A percentile compares a stretch with the other conserved stretches of the same genome.
Conservation (phyloP, 2,113 vertebrate genomes). For the Poeciliopsis prolifica region DNA sequence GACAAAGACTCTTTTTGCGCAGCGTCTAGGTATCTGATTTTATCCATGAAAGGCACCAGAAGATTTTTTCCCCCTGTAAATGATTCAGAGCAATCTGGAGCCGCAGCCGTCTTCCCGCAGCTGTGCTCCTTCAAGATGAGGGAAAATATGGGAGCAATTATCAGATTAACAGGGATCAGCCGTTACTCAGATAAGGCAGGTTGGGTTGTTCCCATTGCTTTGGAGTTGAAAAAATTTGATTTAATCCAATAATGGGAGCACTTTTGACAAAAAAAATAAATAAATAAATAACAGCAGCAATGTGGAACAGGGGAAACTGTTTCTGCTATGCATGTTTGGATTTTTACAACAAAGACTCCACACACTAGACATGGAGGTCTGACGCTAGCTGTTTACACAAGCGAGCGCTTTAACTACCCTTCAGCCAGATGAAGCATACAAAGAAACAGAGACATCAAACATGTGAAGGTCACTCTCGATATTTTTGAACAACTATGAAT, state of each 20-base stretch:
- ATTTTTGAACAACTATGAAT: constrained; percentile 55
- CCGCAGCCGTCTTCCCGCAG: constrained; percentile 50
- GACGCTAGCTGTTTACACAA: constrained; percentile 50
- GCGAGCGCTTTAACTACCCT: constrained; percentile 42
- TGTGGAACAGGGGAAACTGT: constrained; percentile 15
- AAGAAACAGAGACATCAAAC: constrained; percentile 57
- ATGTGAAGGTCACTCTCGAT: constrained; percentile 59
- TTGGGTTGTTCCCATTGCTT: constrained; percentile 33
- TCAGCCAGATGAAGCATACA: constrained; percentile 18
- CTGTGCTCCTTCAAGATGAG: constrained; percentile 45
- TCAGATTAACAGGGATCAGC: constrained; percentile 73
- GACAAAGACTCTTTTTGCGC: constrained; percentile 18
- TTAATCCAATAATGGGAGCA: constrained; percentile 65
- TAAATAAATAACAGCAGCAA: background rate
- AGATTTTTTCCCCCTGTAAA: constrained; percentile 35
- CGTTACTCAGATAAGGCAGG: constrained; percentile 55
- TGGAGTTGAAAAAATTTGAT: constrained; percentile 38
- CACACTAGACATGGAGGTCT: constrained; percentile 35
- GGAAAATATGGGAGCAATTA: constrained; percentile 71
- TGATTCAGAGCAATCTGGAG: constrained; percentile 47
- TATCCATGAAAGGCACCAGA: constrained; percentile 38
- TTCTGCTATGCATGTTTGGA: constrained; percentile 18
- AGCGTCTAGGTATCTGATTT: constrained; percentile 30
- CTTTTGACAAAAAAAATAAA: constrained; percentile 51
- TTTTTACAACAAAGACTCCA: constrained; percentile 38